These are phyloP conservation scores for Raja brachyura DNA, from an alignment of 2,113 vertebrate genomes.

Conservation along the genomic window DNA sequence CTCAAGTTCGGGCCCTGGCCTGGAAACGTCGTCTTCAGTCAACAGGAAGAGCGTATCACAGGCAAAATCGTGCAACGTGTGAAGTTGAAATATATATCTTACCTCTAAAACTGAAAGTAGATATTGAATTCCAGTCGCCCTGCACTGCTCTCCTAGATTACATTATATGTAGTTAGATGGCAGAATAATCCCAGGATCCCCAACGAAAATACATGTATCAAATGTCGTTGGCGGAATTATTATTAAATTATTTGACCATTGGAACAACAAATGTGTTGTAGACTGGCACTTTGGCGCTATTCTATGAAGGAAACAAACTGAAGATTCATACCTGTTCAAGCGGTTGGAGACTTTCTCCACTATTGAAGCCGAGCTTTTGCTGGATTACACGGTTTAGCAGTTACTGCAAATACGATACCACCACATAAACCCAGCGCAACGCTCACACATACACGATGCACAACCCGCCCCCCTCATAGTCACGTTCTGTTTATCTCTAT, in stretches of 20 bases:
- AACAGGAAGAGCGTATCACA: background rate
- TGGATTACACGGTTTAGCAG: background rate
- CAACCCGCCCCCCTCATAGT: too few species aligned
- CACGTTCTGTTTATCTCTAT: too few species aligned
- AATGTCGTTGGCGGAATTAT: background rate
- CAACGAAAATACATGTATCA: background rate
- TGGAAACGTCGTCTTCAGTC: too few species aligned
- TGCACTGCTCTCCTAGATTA: background rate
- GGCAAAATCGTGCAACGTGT: background rate
- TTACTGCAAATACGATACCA: background rate
- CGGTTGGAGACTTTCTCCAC: background rate
- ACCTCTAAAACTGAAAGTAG: background rate
- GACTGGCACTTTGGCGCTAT: background rate
- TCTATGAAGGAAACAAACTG: background rate
- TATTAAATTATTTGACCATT: background rate
- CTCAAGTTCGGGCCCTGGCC: too few species aligned
- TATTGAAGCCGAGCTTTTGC: background rate
- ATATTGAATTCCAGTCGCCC: background rate
- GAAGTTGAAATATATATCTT: background rate
- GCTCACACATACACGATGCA: too few species aligned
- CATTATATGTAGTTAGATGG: background rate
- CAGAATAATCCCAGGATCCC: background rate
- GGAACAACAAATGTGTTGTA: too few species aligned
- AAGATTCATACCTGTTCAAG: background rate
- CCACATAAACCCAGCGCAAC: background rate